phyloP scores from a whole-genome alignment of 2,113 vertebrate genomes.

The Panurus biarmicus region DNA sequence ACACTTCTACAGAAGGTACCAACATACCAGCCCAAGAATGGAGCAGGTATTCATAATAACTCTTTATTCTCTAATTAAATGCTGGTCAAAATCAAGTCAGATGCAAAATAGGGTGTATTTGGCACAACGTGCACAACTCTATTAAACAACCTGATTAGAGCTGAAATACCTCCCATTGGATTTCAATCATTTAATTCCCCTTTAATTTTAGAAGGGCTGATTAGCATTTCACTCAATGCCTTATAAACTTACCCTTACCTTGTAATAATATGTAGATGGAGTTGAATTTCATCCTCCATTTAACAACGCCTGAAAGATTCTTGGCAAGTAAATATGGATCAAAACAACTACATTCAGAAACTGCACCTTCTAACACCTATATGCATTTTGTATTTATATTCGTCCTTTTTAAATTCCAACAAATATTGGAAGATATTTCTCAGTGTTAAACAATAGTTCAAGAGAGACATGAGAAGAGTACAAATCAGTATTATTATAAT shows the following conservation, averaged over 20 bases:
- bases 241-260: neutral
- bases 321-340: neutral
- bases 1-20: neutral
- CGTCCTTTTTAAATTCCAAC: neutral
- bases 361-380: neutral
- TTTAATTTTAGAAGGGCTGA: neutral
- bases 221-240: neutral
- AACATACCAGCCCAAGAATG: neutral
- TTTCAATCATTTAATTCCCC: neutral
- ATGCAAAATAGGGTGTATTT: neutral
- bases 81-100: neutral
- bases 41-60: neutral
- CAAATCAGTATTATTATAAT: slow-evolving; percentile 15
- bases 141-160: neutral
- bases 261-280: slow-evolving; percentile 4
- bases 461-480: neutral
- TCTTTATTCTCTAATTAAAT: neutral
- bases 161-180: neutral
- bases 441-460: neutral
- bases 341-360: neutral
- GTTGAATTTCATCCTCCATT: neutral
- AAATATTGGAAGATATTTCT: neutral
- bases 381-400: neutral
- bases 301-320: neutral
- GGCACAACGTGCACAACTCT: neutral